Evolutionary conservation across 2,888 invertebrate genomes (phyloP).

Genomic region (Calameuta filiformis): DNA sequence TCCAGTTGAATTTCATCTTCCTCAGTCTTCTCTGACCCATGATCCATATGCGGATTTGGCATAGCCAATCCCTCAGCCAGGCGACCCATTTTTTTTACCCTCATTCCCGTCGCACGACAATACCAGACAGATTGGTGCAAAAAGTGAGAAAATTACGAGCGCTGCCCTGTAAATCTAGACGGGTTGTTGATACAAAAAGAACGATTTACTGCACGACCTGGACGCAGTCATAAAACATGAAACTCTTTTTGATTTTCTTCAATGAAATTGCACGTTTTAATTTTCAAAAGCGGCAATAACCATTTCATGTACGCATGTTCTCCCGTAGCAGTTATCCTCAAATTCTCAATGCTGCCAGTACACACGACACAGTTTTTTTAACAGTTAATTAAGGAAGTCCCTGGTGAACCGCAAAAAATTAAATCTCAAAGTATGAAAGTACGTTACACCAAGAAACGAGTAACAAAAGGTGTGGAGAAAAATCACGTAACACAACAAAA

Average conservation of each 20-base stretch:
- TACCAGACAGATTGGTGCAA: neutral
- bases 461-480: too few species aligned
- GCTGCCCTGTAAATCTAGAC: neutral
- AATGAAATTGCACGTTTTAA: neutral
- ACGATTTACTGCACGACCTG: neutral
- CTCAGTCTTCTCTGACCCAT: slow-evolving; percentile 34
- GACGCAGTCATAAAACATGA: neutral
- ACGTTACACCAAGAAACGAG: neutral
- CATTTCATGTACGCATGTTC: neutral
- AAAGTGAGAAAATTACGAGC: neutral
- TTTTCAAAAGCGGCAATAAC: neutral
- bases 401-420: neutral
- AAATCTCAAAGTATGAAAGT: neutral
- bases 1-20: slow-evolving; percentile 18
- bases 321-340: neutral
- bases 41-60: slow-evolving; percentile 31
- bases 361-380: neutral
- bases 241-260: neutral
- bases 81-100: slow-evolving; percentile 8
- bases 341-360: too few species aligned
- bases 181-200: neutral
- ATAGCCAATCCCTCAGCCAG: slow-evolving; percentile 18
- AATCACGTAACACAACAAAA: too few species aligned
- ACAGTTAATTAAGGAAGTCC: neutral
- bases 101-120: neutral